These are phyloP conservation scores for Oscarella lobularis DNA, from an alignment of 37 sponge, comb jelly and placozoan species.

Conservation along the genomic window DNA sequence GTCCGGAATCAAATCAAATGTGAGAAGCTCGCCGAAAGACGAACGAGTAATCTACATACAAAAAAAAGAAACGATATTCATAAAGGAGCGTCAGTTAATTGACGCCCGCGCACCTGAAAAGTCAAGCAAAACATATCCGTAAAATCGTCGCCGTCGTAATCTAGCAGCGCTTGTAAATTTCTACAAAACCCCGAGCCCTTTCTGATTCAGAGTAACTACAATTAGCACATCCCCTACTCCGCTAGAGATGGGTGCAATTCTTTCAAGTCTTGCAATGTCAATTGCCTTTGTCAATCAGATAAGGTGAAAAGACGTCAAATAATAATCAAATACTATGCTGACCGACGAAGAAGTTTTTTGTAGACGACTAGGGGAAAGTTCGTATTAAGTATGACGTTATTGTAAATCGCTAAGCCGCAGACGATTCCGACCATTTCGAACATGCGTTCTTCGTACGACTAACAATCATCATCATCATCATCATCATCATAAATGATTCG, in stretches of 20 bases:
- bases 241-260: conserved; percentile 65
- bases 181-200: neutral
- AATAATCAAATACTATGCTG: too few species aligned
- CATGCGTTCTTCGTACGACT: neutral
- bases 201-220: too few species aligned
- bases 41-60: conserved; percentile 11
- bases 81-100: neutral
- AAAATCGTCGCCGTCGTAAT: conserved; percentile 65
- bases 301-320: too few species aligned
- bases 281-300: too few species aligned
- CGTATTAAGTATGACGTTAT: conserved; percentile 68
- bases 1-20: conserved; percentile 22
- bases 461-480: too few species aligned
- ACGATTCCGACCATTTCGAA: conserved; percentile 71
- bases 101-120: conserved; percentile 29
- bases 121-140: conserved; percentile 40
- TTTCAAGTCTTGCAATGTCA: conserved; percentile 49
- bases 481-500: too few species aligned
- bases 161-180: conserved; percentile 36
- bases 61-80: neutral
- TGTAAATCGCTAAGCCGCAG: conserved; percentile 95
- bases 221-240: too few species aligned
- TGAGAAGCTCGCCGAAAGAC: conserved; percentile 31
- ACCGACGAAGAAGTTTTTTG: conserved; percentile 71
- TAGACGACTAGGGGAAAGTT: conserved; percentile 84